phyloP scores from a whole-genome alignment of 2,797 vertebrate species.

The Gallinago nigripennis region DNA sequence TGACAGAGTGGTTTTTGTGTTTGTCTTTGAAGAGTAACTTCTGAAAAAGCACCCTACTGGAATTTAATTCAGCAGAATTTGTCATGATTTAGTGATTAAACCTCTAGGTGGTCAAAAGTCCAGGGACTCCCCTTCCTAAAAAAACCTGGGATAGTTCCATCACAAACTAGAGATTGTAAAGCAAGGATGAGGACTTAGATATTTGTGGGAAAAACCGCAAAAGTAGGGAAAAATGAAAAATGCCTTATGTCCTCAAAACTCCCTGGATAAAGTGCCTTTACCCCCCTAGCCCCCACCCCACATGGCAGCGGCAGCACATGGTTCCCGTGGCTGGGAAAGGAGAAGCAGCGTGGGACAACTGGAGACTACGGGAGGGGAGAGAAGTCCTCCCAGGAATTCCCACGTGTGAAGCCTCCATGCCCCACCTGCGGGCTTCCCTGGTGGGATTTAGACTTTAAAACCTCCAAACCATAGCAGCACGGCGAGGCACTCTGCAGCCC shows the following conservation, averaged over 20 bases:
- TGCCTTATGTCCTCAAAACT: neutral
- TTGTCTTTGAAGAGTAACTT: neutral
- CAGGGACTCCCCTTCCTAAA: neutral
- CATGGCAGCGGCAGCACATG: accelerated
- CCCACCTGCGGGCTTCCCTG: neutral
- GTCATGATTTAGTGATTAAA: neutral
- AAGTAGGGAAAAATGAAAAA: neutral
- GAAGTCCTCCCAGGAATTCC: neutral
- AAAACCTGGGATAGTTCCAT: neutral
- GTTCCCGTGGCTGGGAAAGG: neutral
- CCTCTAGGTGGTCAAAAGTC: neutral
- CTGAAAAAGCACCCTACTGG: neutral
- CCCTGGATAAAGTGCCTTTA: accelerated
- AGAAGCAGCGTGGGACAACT: accelerated
- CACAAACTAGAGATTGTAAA: accelerated
- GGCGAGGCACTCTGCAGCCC: neutral
- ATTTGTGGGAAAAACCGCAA: neutral
- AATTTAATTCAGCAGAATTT: neutral
- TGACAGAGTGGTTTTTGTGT: neutral
- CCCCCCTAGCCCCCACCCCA: neutral
- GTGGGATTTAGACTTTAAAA: neutral
- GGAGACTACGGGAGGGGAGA: accelerated
- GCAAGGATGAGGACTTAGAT: neutral
- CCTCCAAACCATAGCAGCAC: neutral
- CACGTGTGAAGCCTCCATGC: neutral